Evolutionary conservation across 2,113 vertebrate genomes (phyloP).

Genomic region (Toxotes chatareus): DNA sequence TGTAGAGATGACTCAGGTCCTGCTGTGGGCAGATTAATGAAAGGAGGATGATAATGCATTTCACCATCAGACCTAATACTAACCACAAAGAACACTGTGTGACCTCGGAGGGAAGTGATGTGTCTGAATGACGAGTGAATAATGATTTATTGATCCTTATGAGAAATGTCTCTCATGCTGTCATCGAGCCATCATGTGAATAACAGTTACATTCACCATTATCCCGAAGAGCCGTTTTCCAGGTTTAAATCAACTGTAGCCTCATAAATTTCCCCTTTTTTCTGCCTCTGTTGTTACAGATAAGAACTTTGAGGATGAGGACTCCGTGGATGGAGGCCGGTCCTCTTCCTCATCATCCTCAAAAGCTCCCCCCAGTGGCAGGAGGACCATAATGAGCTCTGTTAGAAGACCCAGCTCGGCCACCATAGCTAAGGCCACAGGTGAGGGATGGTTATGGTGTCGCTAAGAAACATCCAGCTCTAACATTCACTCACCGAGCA

Average conservation of each 20-base stretch:
- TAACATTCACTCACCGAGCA: neutral
- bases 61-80: neutral
- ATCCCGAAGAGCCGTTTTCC: too few species aligned
- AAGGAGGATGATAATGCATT: constrained; percentile 17
- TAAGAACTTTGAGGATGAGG: constrained; percentile 99
- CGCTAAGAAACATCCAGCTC: neutral
- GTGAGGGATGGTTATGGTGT: constrained; percentile 75
- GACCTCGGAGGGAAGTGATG: neutral
- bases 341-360: constrained; percentile 98
- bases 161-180: constrained; percentile 1
- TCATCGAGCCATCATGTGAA: neutral
- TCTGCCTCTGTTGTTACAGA: constrained; percentile 82
- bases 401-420: constrained; percentile 89
- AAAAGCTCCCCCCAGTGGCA: constrained; percentile 88
- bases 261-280: neutral
- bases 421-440: constrained; percentile 86
- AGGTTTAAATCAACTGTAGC: neutral
- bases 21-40: neutral
- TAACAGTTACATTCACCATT: neutral
- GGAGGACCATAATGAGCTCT: constrained; percentile 86
- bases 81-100: neutral
- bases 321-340: constrained; percentile 96
- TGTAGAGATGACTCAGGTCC: constrained; percentile 46
- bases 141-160: constrained; percentile 40
- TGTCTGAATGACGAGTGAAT: constrained; percentile 8